Conservation (phyloP, 2,888 invertebrate genomes). For the Hipparchia sbordonii region DNA sequence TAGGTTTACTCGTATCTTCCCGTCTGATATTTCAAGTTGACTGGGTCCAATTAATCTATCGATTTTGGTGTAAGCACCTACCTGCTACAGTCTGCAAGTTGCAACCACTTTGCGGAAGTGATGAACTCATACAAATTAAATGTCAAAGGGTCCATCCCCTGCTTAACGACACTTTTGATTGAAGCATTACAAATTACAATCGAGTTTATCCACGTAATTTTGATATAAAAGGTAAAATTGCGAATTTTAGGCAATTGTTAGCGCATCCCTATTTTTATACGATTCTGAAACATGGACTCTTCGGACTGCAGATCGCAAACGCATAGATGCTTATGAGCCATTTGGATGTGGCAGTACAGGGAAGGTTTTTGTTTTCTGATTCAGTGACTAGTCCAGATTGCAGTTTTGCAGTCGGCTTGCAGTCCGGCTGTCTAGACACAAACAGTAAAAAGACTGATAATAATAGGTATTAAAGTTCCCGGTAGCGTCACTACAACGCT, state of each 20-base stretch:
- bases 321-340: no score
- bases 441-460: not conserved
- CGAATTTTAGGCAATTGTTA: no score
- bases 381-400: no score
- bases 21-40: conserved; percentile 23
- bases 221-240: not conserved
- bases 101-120: conserved; percentile 12
- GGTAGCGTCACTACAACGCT: conserved; percentile 9
- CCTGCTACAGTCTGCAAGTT: not conserved
- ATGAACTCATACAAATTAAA: conserved; percentile 15
- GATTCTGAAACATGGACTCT: no score
- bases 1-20: conserved; percentile 2
- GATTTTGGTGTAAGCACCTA: conserved; percentile 12
- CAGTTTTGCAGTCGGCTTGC: no score
- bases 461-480: not conserved
- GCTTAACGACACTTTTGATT: not conserved
- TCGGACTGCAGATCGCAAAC: no score
- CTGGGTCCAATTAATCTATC: conserved; percentile 14
- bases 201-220: not conserved
- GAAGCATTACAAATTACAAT: not conserved
- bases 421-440: not conserved
- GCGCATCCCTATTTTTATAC: no score
- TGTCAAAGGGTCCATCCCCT: not conserved
- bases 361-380: no score
- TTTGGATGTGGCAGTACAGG: no score